Evolutionary conservation across 2,888 invertebrate genomes (phyloP), one percentile per base, ranked within the genome.

Genomic region (Nasonia oneida): DNA sequence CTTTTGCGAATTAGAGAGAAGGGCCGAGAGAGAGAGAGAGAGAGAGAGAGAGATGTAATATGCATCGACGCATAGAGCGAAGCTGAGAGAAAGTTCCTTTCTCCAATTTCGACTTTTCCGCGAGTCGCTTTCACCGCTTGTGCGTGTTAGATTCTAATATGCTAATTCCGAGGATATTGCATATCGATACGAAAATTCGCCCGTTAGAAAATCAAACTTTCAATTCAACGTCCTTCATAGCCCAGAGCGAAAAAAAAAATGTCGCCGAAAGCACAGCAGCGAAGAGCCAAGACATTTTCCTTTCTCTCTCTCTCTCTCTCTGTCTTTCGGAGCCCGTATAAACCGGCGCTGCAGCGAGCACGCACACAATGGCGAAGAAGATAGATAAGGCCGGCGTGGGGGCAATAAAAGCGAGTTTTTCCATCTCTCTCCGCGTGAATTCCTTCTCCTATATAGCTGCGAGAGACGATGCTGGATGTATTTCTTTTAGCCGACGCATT

Each of bases 401-500:
- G 39, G 73, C 81, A 81, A 81, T 81, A 81, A 73, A 57, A 64
- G 57, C 73, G 15, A 15, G 61, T 29, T 64, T 81, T 61, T 47
- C 57, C 37, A 37, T n/a, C 80, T 61, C 78, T 53, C 29, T 50
- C n/a, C 15, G 37, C 64, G 64, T 29, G 29, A 64, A 64, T 64
- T 67, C 64, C 33, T 23, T 23, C 64, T 29, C 29, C 29, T 64
- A 2, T 14, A 2, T 67, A 67, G 67, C 67, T 67, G 33, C 67
- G 67, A 33, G 67, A 67, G 14, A 75, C 75, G 75, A 53, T 75
- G 29, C 29, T 29, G 53, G 75, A 33, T 76, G 50, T 67, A 67
- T n/a, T 53, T 33, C 42, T 61, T 42, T 50, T 18, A n/a, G 10
- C 14, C 67, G 50, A 53, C 75, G 23, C 57, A 61, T 23, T n/a